Conservation (phyloP, 23 tunicate species). For the Trididemnum clinides region DNA sequence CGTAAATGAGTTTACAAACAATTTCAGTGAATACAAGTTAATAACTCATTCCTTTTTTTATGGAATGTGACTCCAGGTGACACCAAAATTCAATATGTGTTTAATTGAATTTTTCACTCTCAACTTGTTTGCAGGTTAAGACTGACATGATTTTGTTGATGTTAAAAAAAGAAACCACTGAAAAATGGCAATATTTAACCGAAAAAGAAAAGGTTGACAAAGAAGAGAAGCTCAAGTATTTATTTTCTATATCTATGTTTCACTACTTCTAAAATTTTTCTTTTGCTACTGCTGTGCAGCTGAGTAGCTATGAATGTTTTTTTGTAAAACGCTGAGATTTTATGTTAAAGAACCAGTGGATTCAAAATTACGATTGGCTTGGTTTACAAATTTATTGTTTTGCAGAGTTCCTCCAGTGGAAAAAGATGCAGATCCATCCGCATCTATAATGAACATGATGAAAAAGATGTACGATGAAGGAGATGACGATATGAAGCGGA, state of each 20-base stretch:
- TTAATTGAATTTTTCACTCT: no score
- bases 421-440: constrained; percentile 83
- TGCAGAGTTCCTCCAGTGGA: constrained; percentile 43
- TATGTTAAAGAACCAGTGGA: no score
- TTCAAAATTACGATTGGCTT: background rate
- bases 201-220: constrained; percentile 67
- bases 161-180: constrained; percentile 47
- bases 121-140: constrained; percentile 57
- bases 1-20: no score
- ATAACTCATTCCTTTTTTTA: no score
- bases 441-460: constrained; percentile 90
- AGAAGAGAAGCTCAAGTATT: constrained; percentile 65
- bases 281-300: no score
- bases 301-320: no score
- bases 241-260: no score
- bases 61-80: no score
- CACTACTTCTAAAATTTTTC: no score
- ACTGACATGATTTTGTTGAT: constrained; percentile 66
- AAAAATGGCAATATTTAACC: constrained; percentile 68
- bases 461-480: constrained; percentile 97
- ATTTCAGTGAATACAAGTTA: no score
- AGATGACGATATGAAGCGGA: constrained; percentile 92
- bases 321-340: no score
- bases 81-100: no score
- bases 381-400: background rate